These are phyloP conservation scores for Polyergus mexicanus DNA, from an alignment of 1,140 invertebrate genomes.

Conservation along the genomic window DNA sequence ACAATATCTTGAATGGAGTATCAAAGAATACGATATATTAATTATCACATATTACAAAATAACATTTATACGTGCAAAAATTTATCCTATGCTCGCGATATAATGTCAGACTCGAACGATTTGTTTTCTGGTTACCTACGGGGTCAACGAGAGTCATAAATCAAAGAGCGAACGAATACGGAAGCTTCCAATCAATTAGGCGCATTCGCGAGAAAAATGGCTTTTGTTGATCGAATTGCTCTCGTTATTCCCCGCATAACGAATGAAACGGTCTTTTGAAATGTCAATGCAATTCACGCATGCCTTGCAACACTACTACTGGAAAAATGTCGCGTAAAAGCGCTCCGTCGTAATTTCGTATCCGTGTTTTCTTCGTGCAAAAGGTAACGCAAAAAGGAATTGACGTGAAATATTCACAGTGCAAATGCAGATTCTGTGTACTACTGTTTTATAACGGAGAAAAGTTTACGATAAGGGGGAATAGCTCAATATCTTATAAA, in stretches of 20 bases:
- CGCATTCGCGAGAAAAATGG: constrained; percentile 73
- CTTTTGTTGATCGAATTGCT: constrained; percentile 64
- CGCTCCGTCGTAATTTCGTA: not conserved
- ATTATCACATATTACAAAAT: constrained; percentile 29
- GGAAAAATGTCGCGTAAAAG: constrained; percentile 5
- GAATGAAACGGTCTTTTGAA: constrained; percentile 66
- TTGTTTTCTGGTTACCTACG: constrained; percentile 50
- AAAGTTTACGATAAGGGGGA: not conserved
- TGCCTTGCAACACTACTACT: not conserved
- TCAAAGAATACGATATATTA: constrained; percentile 20
- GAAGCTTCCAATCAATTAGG: constrained; percentile 73
- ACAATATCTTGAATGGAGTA: not conserved
- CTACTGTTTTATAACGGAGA: constrained; percentile 4
- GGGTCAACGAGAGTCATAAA: constrained; percentile 69
- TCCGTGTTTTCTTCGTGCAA: constrained; percentile 11
- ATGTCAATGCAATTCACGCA: constrained; percentile 7
- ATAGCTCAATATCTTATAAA: not conserved
- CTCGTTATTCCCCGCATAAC: constrained; percentile 68
- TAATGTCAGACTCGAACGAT: constrained; percentile 56
- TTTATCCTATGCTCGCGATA: constrained; percentile 23
- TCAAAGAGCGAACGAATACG: constrained; percentile 73
- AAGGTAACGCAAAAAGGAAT: not conserved
- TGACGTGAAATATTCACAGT: not conserved
- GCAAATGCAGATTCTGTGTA: constrained; percentile 8
- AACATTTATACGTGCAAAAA: constrained; percentile 8